A percentile compares a stretch with the other conserved stretches of the same genome.
Evolutionary conservation across 2,888 invertebrate species (phyloP).

Genomic region (Ornithoptera priamus): DNA sequence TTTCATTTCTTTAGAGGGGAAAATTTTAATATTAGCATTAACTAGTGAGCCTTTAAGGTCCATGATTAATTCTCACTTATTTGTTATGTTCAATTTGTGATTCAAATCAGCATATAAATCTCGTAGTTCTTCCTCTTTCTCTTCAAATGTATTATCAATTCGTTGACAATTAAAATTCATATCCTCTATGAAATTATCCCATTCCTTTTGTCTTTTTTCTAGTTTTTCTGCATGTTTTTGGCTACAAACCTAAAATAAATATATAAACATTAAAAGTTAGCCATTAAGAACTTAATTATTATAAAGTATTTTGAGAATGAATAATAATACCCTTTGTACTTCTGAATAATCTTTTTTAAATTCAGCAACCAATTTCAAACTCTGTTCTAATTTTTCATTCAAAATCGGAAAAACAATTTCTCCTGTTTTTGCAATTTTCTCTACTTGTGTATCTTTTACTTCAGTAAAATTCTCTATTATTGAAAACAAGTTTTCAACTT

Average conservation of each 20-base stretch:
- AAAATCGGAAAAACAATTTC: conserved; percentile 82
- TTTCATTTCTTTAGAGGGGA: conserved; percentile 80
- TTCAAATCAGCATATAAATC: conserved; percentile 88
- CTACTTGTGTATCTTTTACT: conserved; percentile 86
- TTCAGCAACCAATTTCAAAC: conserved; percentile 81
- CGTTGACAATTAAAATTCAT: conserved; percentile 87
- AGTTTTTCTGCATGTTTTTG: conserved; percentile 52
- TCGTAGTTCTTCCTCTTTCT: conserved; percentile 87
- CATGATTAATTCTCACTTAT: conserved; percentile 59
- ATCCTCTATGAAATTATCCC: conserved; percentile 88
- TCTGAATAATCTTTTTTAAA: conserved; percentile 81
- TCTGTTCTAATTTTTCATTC: conserved; percentile 83
- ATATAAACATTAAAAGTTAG: not conserved
- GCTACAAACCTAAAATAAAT: conserved; percentile 48
- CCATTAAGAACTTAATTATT: not conserved
- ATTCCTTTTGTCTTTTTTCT: conserved; percentile 76
- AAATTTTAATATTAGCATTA: conserved; percentile 82
- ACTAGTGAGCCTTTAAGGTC: conserved; percentile 81
- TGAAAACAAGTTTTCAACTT: conserved; percentile 88
- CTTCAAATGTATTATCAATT: conserved; percentile 88
- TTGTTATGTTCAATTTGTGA: conserved; percentile 83
- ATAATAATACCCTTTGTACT: conserved; percentile 72
- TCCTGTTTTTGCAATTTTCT: conserved; percentile 82
- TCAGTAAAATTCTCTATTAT: conserved; percentile 88
- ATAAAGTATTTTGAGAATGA: conserved; percentile 30